Percentiles rank a stretch among this genome's conserved stretches.
Conservation (phyloP, 2,113 vertebrate genomes). For the Thinocorus orbignyianus region DNA sequence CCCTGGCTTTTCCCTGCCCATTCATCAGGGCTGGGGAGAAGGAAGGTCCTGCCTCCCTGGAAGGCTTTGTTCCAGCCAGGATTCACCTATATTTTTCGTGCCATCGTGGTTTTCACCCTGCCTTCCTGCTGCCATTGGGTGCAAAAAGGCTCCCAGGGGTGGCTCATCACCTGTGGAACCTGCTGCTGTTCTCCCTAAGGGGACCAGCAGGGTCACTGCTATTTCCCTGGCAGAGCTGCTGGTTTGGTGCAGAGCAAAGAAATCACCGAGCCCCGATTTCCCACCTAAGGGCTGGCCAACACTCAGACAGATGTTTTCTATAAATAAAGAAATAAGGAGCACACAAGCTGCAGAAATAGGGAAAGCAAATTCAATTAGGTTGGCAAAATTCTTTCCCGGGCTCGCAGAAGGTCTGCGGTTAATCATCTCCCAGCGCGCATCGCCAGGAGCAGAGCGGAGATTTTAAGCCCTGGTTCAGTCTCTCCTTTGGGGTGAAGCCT, state of each 20-base stretch:
- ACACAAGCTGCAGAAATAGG: not conserved
- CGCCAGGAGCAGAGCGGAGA: not conserved
- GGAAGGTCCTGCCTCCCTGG: not conserved
- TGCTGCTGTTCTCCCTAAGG: rapidly evolving
- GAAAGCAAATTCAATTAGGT: not conserved
- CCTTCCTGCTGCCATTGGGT: not conserved
- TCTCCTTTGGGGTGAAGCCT: not conserved
- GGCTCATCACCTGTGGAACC: not conserved
- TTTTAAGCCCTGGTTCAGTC: not conserved
- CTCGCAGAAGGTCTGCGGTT: not conserved
- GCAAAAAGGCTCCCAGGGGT: not conserved
- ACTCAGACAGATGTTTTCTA: not conserved
- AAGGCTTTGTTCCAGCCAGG: not conserved
- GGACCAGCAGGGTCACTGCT: rapidly evolving
- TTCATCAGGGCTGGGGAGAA: not conserved
- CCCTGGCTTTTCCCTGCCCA: not conserved
- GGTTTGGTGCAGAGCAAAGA: not conserved
- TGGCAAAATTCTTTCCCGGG: not conserved
- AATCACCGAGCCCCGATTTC: not conserved
- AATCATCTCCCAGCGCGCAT: not conserved
- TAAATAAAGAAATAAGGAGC: slow-evolving; percentile 1
- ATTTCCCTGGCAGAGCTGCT: rapidly evolving
- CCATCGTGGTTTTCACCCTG: rapidly evolving
- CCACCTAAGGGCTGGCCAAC: not conserved
- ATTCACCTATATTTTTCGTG: not conserved